Conservation (phyloP, 2,113 vertebrate species). For the Tragelaphus scriptus region DNA sequence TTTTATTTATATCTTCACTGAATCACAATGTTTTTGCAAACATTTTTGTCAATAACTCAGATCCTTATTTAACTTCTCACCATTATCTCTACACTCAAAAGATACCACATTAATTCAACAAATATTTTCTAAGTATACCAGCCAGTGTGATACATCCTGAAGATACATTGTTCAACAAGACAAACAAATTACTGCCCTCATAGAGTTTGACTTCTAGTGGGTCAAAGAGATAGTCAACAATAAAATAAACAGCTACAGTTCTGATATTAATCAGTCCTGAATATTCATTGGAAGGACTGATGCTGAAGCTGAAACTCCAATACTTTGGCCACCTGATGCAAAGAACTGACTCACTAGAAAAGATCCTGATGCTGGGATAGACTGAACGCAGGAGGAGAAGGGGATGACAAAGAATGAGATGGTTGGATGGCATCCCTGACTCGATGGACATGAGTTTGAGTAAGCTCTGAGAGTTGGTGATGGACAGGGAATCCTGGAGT, state of each 20-base stretch:
- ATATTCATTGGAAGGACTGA: not conserved
- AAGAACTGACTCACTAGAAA: not conserved
- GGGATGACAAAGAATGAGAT: not conserved
- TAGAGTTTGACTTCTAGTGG: not conserved
- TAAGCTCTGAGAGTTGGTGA: not conserved
- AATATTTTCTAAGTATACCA: not conserved
- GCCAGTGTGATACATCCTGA: not conserved
- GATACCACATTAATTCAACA: not conserved
- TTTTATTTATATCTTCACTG: not conserved
- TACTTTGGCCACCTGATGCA: not conserved
- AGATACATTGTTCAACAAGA: not conserved
- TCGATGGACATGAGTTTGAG: not conserved
- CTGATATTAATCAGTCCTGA: not conserved
- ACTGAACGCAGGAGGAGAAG: not conserved
- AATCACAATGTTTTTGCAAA: not conserved
- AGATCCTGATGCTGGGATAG: not conserved
- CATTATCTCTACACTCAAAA: not conserved
- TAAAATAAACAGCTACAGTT: not conserved
- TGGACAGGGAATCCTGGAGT: not conserved
- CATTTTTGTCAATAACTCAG: not conserved
- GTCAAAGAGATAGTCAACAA: not conserved
- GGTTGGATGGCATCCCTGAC: not conserved
- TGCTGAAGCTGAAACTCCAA: not conserved
- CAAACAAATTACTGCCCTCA: not conserved
- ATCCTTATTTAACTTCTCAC: not conserved